A percentile compares a stretch with the other conserved stretches of the same genome.
These are phyloP conservation scores for Alectura lathami DNA, from an alignment of 2,113 vertebrate genomes.

Conservation along the genomic window DNA sequence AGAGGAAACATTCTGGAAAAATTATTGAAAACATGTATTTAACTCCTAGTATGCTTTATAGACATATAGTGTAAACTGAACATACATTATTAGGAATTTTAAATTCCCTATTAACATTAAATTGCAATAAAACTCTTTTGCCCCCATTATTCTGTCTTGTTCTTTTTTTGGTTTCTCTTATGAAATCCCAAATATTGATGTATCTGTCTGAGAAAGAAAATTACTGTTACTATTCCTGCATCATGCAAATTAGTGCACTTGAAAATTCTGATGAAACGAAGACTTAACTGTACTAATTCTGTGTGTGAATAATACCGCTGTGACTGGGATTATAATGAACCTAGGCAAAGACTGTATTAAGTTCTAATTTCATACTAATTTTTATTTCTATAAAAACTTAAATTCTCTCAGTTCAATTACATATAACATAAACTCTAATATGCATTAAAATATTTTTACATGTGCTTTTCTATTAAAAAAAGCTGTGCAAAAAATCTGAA, in stretches of 20 bases:
- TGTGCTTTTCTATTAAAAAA: not conserved
- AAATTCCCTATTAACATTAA: not conserved
- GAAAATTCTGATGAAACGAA: conserved; percentile 40
- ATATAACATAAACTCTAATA: not conserved
- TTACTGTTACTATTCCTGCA: conserved; percentile 44
- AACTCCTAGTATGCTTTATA: not conserved
- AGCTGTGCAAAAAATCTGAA: not conserved
- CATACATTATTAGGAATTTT: not conserved
- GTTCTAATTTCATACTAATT: not conserved
- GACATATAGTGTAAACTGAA: not conserved
- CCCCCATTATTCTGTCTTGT: not conserved
- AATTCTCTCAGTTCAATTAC: not conserved
- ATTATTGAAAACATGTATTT: not conserved
- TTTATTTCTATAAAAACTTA: not conserved
- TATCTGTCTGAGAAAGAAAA: conserved; percentile 19
- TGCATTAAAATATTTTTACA: not conserved
- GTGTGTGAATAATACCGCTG: not conserved
- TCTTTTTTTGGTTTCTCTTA: not conserved
- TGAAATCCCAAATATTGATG: conserved; percentile 39
- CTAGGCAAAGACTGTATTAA: not conserved
- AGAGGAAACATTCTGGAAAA: not conserved
- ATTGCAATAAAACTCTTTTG: conserved; percentile 1
- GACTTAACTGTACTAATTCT: conserved; percentile 14
- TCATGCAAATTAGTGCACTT: conserved; percentile 31
- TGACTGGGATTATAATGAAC: not conserved